Evolutionary conservation across 2,113 vertebrate genomes (phyloP).

Genomic region (Blennius ocellaris): DNA sequence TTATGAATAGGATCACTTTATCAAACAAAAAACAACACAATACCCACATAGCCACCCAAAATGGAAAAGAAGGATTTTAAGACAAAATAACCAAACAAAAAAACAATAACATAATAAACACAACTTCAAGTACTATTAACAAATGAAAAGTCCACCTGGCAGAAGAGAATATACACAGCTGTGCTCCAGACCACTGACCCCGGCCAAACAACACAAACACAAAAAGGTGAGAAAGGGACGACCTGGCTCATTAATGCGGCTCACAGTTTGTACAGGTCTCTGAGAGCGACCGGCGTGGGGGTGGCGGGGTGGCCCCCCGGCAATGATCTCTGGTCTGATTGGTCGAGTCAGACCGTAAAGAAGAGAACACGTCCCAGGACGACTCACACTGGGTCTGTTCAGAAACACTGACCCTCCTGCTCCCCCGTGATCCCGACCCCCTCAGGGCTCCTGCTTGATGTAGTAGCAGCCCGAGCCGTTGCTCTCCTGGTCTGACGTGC

Average conservation of each 20-base stretch:
- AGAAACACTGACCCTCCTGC: background rate
- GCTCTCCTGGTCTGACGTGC: slow-evolving; percentile 96
- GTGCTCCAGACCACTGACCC: slow-evolving; percentile 36
- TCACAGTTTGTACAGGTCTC: too few relatives aligned
- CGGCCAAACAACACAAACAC: background rate
- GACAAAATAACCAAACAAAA: slow-evolving; percentile 64
- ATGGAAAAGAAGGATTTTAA: slow-evolving; percentile 64
- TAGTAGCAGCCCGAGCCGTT: slow-evolving; percentile 96
- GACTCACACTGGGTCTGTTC: too few relatives aligned
- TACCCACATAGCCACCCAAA: slow-evolving; percentile 62
- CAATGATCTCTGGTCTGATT: too few relatives aligned
- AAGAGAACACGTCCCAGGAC: too few relatives aligned
- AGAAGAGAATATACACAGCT: slow-evolving; percentile 82
- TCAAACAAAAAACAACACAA: slow-evolving; percentile 50
- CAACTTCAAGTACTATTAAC: slow-evolving; percentile 98
- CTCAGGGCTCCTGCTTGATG: slow-evolving; percentile 96
- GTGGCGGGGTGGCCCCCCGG: too few relatives aligned
- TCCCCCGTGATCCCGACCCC: background rate
- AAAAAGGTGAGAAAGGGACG: too few relatives aligned
- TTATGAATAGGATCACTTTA: slow-evolving; percentile 68
- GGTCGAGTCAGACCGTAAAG: too few relatives aligned
- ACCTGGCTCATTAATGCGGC: too few relatives aligned
- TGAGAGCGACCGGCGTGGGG: too few relatives aligned
- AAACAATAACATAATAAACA: slow-evolving; percentile 77
- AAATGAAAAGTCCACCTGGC: slow-evolving; percentile 89